Evolutionary conservation across 2,113 vertebrate genomes (phyloP), one percentile per base, ranked within the genome.

Genomic region (Toxostoma redivivum): DNA sequence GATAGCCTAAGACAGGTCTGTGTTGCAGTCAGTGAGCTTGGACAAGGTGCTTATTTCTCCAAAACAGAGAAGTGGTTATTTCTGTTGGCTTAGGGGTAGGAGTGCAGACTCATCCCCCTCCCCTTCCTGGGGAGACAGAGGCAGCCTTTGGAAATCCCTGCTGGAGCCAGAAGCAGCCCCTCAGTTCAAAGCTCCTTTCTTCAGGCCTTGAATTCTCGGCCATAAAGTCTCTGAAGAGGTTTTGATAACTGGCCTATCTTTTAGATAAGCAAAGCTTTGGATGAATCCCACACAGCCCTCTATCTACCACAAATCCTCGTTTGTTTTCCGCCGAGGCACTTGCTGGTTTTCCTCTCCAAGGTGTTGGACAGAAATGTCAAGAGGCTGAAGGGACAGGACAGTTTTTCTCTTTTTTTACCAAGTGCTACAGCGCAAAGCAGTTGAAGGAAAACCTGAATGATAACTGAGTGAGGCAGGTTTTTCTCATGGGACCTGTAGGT

Each of bases 311-410:
- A 95, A 95, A 88, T 78, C 82, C 93, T 97, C 94, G 88, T 95
- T 96, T 92, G 94, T 96, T 97, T 97, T 96, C 95, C 27, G 45
- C 86, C 1, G 0, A 84, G 88, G 88, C 90, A 94, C 95, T 95
- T 90, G 93, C 92, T 97, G 94, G 83, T 96, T 97, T 96, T 94
- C 92, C 92, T 97, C 94, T 96, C 94, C 80, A 96, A 92, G 94
- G 94, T 95, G 95, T 95, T 88, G 95, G 95, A 93, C 82, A 94
- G 94, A 95, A 96, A 94, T 96, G 93, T 97, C 95, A 96, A 96
- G 92, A 93, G 94, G 93, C 73, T 90, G 82, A 95, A 93, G 71
- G 85, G 47, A 91, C 1, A 13, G 76, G 82, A 74, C 8, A 5
- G 42, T 71, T 83, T 80, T 90, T 95, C 70, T 82, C 83, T 77